Conservation (phyloP, 2,113 vertebrate species). For the Takifugu bimaculatus region DNA sequence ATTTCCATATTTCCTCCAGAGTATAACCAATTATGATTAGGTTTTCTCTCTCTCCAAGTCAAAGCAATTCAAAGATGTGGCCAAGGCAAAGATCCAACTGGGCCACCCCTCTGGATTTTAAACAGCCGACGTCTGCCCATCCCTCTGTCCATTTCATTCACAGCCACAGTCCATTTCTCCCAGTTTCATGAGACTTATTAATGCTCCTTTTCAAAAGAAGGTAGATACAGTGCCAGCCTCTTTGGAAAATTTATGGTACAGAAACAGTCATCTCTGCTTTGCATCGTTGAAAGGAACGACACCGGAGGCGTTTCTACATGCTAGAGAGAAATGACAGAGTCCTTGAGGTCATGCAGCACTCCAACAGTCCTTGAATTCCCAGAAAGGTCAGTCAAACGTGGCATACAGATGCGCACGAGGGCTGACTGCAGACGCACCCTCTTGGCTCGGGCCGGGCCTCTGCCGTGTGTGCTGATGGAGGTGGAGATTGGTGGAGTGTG, state of each 20-base stretch:
- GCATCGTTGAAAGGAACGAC: slow-evolving; percentile 21
- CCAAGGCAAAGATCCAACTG: slow-evolving; percentile 53
- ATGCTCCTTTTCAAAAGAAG: slow-evolving; percentile 40
- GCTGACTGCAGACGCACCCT: slow-evolving; percentile 13
- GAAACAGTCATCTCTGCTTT: slow-evolving; percentile 31
- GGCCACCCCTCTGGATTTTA: slow-evolving; percentile 60
- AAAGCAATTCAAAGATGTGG: slow-evolving; percentile 57
- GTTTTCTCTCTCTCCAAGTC: slow-evolving; percentile 24
- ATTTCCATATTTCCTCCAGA: not conserved
- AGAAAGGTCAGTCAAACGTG: slow-evolving; percentile 42
- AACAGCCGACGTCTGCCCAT: slow-evolving; percentile 65
- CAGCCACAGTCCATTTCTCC: slow-evolving; percentile 26
- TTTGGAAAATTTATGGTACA: slow-evolving; percentile 10
- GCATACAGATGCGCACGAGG: slow-evolving; percentile 12
- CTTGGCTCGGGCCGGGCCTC: slow-evolving; percentile 21
- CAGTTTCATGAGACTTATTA: slow-evolving; percentile 50
- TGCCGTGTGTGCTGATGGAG: slow-evolving; percentile 43
- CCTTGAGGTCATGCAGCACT: slow-evolving; percentile 33
- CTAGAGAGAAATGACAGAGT: slow-evolving; percentile 12
- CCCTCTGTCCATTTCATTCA: slow-evolving; percentile 41
- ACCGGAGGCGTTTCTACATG: not conserved
- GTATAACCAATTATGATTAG: not conserved
- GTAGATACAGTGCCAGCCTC: slow-evolving; percentile 1
- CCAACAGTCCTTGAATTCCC: slow-evolving; percentile 37
- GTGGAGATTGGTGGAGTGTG: slow-evolving; percentile 36